Evolutionary conservation across 2,797 vertebrate species (phyloP).

Genomic region (Malacoraja senta): DNA sequence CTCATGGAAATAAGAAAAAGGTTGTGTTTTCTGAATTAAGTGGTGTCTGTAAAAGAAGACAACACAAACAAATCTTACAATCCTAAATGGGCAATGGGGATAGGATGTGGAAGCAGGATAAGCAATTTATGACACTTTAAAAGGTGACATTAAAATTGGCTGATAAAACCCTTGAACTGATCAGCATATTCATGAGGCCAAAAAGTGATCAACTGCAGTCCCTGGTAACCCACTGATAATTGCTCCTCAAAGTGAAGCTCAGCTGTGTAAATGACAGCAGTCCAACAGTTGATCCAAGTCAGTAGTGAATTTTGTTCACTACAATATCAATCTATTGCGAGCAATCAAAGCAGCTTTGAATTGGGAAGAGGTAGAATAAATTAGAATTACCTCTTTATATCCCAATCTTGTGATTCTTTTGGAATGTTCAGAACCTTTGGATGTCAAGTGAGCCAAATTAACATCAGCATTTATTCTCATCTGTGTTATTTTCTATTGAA

Average conservation of each 20-base stretch:
- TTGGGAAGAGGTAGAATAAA: neutral
- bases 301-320: neutral
- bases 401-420: neutral
- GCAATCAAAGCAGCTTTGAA: neutral
- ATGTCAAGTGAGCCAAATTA: neutral
- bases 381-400: neutral
- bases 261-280: neutral
- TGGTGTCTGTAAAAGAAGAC: neutral
- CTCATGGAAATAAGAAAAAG: neutral
- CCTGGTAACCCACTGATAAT: neutral
- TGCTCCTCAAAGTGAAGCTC: neutral
- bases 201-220: neutral
- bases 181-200: neutral
- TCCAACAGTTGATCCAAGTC: neutral
- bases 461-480: neutral
- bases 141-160: neutral
- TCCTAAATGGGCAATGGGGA: neutral
- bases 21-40: no score
- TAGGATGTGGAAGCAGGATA: no score
- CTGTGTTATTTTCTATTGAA: neutral
- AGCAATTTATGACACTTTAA: neutral
- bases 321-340: neutral
- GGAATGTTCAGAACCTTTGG: neutral
- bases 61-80: neutral
- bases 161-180: neutral